phyloP scores from a whole-genome alignment of 2,888 invertebrate species.

The Epistrophella euchroma region DNA sequence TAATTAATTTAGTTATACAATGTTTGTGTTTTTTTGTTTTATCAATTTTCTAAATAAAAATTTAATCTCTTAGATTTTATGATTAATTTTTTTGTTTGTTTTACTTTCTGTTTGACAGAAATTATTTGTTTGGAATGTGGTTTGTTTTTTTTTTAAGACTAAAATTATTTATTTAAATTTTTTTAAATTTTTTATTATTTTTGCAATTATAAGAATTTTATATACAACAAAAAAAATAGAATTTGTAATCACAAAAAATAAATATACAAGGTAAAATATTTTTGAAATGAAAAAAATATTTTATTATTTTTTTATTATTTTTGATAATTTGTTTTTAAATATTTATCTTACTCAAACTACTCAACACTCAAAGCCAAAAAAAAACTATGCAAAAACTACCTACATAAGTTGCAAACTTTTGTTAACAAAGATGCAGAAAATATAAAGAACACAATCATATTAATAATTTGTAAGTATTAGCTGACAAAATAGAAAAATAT shows the following conservation, averaged over 20 bases:
- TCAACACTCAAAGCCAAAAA: conserved; percentile 57
- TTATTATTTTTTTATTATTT: conserved; percentile 5
- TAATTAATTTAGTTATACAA: conserved; percentile 69
- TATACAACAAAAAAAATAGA: conserved; percentile 56
- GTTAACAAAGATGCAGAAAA: conserved; percentile 18
- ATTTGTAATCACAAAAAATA: conserved; percentile 65
- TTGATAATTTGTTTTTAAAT: conserved; percentile 20
- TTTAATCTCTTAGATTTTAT: not conserved
- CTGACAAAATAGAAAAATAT: too few relatives aligned
- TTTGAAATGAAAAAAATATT: conserved; percentile 6
- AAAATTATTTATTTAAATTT: conserved; percentile 38
- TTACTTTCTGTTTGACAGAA: conserved; percentile 69
- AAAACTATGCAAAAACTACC: conserved; percentile 43
- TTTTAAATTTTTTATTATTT: conserved; percentile 9
- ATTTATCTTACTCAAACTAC: conserved; percentile 49
- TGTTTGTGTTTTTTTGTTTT: conserved; percentile 23
- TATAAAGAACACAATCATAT: not conserved
- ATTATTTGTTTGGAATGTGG: conserved; percentile 24
- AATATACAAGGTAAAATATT: conserved; percentile 51
- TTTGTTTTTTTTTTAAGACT: conserved; percentile 43
- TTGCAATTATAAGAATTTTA: conserved; percentile 46
- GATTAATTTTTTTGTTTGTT: conserved; percentile 9
- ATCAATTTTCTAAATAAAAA: conserved; percentile 27
- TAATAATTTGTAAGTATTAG: not conserved
- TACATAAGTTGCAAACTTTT: conserved; percentile 9